These are phyloP conservation scores for Anorthoa munda DNA, from an alignment of 2,888 invertebrate genomes.

Conservation along the genomic window DNA sequence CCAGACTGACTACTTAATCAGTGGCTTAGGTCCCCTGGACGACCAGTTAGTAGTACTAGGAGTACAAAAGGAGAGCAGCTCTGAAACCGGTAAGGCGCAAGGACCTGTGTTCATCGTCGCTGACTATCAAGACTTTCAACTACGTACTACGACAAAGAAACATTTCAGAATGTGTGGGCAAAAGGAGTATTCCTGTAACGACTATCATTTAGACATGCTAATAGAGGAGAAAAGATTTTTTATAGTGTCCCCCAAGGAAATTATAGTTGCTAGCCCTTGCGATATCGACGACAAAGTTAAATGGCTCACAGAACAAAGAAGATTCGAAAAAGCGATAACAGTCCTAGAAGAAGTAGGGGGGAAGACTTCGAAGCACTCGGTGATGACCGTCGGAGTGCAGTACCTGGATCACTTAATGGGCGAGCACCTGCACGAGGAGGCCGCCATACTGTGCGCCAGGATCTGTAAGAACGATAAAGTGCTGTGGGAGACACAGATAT, in stretches of 20 bases:
- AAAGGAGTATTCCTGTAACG: slow-evolving; percentile 96
- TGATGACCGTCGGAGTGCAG: slow-evolving; percentile 87
- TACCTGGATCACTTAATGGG: slow-evolving; percentile 96
- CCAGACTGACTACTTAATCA: slow-evolving; percentile 96
- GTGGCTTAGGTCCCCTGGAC: slow-evolving; percentile 96
- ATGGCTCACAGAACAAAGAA: slow-evolving; percentile 97
- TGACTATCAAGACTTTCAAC: slow-evolving; percentile 96
- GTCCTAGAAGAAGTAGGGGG: slow-evolving; percentile 94
- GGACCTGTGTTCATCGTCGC: slow-evolving; percentile 96
- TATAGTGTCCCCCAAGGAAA: slow-evolving; percentile 98
- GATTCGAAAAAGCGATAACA: slow-evolving; percentile 95
- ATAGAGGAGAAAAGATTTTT: slow-evolving; percentile 97
- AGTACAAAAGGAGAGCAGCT: slow-evolving; percentile 94
- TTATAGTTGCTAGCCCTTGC: slow-evolving; percentile 97
- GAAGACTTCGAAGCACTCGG: slow-evolving; percentile 85
- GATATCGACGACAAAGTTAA: slow-evolving; percentile 98
- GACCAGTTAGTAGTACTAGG: slow-evolving; percentile 95
- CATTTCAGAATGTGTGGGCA: slow-evolving; percentile 94
- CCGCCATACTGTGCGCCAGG: slow-evolving; percentile 96
- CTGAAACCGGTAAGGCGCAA: slow-evolving; percentile 92
- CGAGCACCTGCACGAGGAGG: slow-evolving; percentile 94
- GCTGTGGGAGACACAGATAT: slow-evolving; percentile 97
- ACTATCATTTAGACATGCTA: slow-evolving; percentile 97
- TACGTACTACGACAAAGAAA: slow-evolving; percentile 96
- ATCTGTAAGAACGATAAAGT: slow-evolving; percentile 95